Evolutionary conservation across 2,797 vertebrate species (phyloP).

Genomic region (Pachyuromys duprasi): DNA sequence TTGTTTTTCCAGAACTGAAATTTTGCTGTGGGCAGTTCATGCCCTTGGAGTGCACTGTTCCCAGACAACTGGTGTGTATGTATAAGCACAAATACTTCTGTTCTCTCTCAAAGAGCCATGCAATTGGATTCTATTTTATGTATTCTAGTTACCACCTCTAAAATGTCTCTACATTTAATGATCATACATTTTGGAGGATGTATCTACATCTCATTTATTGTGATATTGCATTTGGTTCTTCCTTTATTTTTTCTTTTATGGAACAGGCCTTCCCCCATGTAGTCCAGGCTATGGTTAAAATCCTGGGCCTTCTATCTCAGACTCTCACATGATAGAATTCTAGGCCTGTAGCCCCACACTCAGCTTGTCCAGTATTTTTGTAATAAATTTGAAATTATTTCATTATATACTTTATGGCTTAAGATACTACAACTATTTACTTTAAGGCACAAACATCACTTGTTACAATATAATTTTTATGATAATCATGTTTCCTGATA

Average conservation of each 20-base stretch:
- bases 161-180: not conserved
- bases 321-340: not conserved
- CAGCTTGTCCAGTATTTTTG: not conserved
- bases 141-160: not conserved
- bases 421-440: not conserved
- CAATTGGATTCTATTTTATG: no score
- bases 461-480: constrained; percentile 11
- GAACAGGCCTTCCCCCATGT: not conserved
- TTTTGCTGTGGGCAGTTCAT: not conserved
- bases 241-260: not conserved
- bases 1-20: not conserved
- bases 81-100: not conserved
- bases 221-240: not conserved
- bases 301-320: not conserved
- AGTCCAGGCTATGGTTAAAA: not conserved
- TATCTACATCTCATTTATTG: not conserved
- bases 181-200: not conserved
- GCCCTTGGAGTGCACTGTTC: not conserved
- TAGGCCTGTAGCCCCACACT: not conserved
- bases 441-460: not conserved
- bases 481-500: not conserved
- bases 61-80: not conserved
- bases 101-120: not conserved
- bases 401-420: not conserved
- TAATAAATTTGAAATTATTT: constrained; percentile 32